Base-by-base conservation (phyloP, 2,888 invertebrate species). In the Lepeophtheirus nordmannii region DNA sequence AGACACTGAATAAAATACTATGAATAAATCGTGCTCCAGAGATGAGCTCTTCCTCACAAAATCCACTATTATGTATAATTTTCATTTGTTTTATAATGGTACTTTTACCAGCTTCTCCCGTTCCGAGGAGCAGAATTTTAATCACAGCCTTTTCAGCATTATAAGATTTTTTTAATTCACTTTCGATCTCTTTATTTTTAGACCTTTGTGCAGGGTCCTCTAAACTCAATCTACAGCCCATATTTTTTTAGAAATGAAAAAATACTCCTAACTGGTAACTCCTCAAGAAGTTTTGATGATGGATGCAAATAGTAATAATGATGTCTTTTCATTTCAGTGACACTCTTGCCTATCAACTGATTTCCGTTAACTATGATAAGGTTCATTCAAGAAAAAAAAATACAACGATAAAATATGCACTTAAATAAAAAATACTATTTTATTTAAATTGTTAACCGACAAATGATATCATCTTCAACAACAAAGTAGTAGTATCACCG, bases 51-150 rank as follows among this genome's bases (percentile, higher is more conserved):
- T 46, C 53, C 12, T 22, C n/a, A 9, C 17, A 12, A 63, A 63
- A 63, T 12, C 63, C 63, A 23, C 30, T 38, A 22, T 20, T 46
- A 23, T 63, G 63, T n/a, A 63, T 22, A n/a, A 63, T 41, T 53
- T 63, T 63, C 63, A 63, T 63, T 56, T 63, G 63, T 22, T 63
- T 63, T n/a, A 63, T 22, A 37, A 63, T 63, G 22, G 63, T 63
- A 30, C 63, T 63, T 30, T 63, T 63, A 8, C 63, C 63, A 53
- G 63, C 40, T 30, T 63, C 63, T 14, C 63, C 63, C 1, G 63
- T 53, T 14, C 63, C 63, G n/a, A 63, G 37, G n/a, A 63, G 63
- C 9, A 63, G 56, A 10, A 63, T 22, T 30, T 63, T 63, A 37
- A 53, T 53, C 22, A 63, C 53, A 46, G 53, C 14, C 53, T 46